Base-by-base conservation (phyloP, 1,140 invertebrate genomes). In the Atta texana region DNA sequence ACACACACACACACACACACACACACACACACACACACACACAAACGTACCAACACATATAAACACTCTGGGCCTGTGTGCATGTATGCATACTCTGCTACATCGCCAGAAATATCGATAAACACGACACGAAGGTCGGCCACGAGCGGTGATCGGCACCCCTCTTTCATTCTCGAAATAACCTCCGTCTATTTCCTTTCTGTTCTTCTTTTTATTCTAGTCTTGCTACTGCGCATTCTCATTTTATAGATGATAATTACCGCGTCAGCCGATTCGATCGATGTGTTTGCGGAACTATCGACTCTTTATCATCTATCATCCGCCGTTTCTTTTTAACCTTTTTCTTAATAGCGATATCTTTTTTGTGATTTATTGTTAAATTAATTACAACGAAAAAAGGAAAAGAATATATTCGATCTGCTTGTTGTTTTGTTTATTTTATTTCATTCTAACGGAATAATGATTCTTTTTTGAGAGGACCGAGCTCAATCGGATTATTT, bases 121-220 rank as follows among this genome's bases (percentile, higher is more conserved):
- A 82, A 87, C 59, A 31, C 53, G 63, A 57, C 69, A 89, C 77
- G 78, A 89, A 90, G 85, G 57, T 90, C 61, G 72, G 44, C 66
- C 78, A 63, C 55, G 69, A 75, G 39, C 64, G n/a, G n/a, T 59
- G 64, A 85, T 69, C 59, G 80, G 49, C 51, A 76, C 61, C 75
- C 69, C 74, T 28, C 39, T 76, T 55, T 34, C 21, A 71, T 34
- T 77, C 61, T 82, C 57, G 63, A 61, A 89, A 89, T 87, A 64
- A 87, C 86, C 74, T 53, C 39, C 80, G 68, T 82, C 77, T 21
- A 82, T 82, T 82, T 82, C 53, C 53, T 82, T 74, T 82, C n/a
- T 53, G 68, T 72, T 72, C 68, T 24, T 81, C 66, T 59, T 74
- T 74, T 74, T 59, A 5, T 68, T 21, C 14, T 18, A 12, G 34